A percentile compares a stretch with the other conserved stretches of the same genome.
These are phyloP conservation scores for Philereme vetulata DNA, from an alignment of 2,888 invertebrate genomes.

Conservation along the genomic window DNA sequence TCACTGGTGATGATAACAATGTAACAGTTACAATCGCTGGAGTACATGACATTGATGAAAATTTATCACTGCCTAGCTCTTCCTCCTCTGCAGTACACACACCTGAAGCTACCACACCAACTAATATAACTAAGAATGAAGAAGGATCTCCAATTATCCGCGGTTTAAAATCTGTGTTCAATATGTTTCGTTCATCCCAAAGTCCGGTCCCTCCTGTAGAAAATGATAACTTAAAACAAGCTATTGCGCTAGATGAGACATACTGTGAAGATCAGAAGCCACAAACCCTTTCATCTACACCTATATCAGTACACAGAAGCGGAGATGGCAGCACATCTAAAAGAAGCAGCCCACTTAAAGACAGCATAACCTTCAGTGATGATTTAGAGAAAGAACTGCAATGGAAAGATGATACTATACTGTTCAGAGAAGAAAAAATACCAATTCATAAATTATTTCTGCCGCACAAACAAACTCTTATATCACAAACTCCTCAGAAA, in stretches of 20 bases:
- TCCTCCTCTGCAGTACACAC: slow-evolving; percentile 65
- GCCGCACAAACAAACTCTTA: slow-evolving; percentile 39
- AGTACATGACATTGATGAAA: slow-evolving; percentile 61
- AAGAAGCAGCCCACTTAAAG: slow-evolving; percentile 67
- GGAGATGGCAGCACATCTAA: slow-evolving; percentile 55
- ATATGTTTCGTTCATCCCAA: slow-evolving; percentile 74
- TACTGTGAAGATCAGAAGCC: slow-evolving; percentile 27
- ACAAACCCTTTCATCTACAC: slow-evolving; percentile 61
- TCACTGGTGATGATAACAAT: slow-evolving; percentile 45
- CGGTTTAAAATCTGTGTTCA: slow-evolving; percentile 73
- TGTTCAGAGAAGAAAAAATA: slow-evolving; percentile 70
- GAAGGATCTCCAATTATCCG: slow-evolving; percentile 74
- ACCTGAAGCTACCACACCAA: slow-evolving; percentile 73
- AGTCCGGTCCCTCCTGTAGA: slow-evolving; percentile 66
- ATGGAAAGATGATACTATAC: slow-evolving; percentile 75
- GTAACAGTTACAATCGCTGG: slow-evolving; percentile 54
- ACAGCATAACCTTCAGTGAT: slow-evolving; percentile 70
- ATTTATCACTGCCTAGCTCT: slow-evolving; percentile 62
- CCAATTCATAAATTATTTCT: slow-evolving; percentile 69
- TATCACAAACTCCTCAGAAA: slow-evolving; percentile 25
- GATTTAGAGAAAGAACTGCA: slow-evolving; percentile 72
- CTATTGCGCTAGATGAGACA: slow-evolving; percentile 29
- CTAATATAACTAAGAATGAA: slow-evolving; percentile 63
- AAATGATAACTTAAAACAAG: slow-evolving; percentile 32
- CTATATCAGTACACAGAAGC: slow-evolving; percentile 53